These are phyloP conservation scores for Apodemus speciosus DNA, from an alignment of 2,113 vertebrate genomes.

Conservation along the genomic window DNA sequence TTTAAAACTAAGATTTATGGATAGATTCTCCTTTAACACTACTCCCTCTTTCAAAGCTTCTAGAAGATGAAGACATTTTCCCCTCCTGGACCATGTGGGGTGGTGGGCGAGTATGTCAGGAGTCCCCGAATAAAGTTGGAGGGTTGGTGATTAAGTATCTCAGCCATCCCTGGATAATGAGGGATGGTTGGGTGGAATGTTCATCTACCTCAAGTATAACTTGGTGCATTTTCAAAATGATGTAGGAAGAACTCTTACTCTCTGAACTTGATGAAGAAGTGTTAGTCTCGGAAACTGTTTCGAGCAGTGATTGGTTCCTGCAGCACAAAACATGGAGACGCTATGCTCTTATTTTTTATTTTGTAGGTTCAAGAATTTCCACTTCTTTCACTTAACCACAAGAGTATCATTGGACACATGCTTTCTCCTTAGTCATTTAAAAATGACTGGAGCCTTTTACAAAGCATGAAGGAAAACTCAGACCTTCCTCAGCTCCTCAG, in stretches of 20 bases:
- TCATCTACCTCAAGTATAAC: conserved; percentile 1
- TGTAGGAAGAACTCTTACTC: neutral
- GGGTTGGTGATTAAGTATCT: neutral
- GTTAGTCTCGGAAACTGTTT: neutral
- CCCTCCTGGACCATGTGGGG: neutral
- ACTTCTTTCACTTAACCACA: conserved; percentile 26
- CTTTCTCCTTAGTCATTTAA: conserved; percentile 29
- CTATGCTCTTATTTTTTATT: neutral
- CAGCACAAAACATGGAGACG: neutral
- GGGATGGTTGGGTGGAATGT: neutral
- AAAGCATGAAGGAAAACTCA: neutral
- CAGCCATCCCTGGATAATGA: neutral
- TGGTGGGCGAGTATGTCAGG: neutral
- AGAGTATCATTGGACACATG: neutral
- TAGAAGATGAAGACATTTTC: neutral
- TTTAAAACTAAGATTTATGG: neutral
- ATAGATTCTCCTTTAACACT: neutral
- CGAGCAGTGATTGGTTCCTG: neutral
- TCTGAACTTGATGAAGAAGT: conserved; percentile 7
- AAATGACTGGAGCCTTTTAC: conserved; percentile 27
- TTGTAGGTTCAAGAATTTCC: neutral
- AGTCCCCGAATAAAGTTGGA: neutral
- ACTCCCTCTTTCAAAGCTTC: neutral
- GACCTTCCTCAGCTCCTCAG: neutral
- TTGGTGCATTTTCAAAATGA: neutral